Percentiles rank a stretch among this genome's conserved stretches.
phyloP scores from a whole-genome alignment of 2,113 vertebrate species.

The Plecotus auritus region DNA sequence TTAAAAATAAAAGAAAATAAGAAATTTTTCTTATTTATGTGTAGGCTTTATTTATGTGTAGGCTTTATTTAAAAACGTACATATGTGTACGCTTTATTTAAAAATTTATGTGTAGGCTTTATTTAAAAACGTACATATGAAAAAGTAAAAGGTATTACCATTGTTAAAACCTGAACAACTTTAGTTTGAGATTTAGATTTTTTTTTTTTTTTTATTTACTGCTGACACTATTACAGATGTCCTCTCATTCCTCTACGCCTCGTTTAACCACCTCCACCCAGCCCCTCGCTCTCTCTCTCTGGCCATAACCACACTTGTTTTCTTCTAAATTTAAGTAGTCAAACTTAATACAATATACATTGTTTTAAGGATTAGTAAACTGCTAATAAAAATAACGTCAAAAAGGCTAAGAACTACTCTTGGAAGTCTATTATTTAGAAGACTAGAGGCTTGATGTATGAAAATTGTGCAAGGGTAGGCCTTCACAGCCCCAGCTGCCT shows the following conservation, averaged over 20 bases:
- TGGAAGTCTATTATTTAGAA: neutral
- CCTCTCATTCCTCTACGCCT: no score
- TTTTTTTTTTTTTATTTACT: neutral
- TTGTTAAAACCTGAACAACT: neutral
- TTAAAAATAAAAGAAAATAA: neutral
- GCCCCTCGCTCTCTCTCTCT: no score
- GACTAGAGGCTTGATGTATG: no score
- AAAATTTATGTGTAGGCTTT: no score
- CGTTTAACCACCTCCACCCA: neutral
- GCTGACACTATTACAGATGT: neutral
- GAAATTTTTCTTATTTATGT: neutral
- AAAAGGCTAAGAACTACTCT: neutral
- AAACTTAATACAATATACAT: constrained; percentile 36
- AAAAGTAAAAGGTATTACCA: neutral
- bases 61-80: neutral
- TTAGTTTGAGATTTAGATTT: neutral
- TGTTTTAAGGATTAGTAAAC: constrained; percentile 12
- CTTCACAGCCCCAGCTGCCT: no score
- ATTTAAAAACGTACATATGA: neutral
- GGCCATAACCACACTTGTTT: neutral
- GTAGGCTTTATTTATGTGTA: neutral
- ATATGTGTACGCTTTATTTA: neutral
- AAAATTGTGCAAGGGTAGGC: no score
- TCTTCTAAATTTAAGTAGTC: constrained; percentile 22
- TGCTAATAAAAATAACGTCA: neutral